Conservation (phyloP, 2,888 invertebrate species). For the Acronicta aceris region DNA sequence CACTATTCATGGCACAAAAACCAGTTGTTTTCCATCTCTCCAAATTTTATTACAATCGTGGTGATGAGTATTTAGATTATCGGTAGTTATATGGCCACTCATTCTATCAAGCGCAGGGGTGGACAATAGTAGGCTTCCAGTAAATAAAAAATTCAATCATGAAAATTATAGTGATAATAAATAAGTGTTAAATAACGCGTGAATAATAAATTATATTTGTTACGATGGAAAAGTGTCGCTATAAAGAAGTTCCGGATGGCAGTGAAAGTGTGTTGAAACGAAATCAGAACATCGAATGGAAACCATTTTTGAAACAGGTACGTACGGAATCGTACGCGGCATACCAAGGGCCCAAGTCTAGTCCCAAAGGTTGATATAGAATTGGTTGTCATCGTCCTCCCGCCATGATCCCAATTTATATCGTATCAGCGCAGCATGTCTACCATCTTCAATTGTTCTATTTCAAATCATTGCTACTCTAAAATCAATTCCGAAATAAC, state of each 20-base stretch:
- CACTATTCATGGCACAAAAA: background rate
- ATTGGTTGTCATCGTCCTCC: too few relatives aligned
- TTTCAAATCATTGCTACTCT: too few relatives aligned
- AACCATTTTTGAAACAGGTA: slow-evolving; percentile 39
- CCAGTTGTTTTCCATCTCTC: background rate
- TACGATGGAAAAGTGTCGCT: slow-evolving; percentile 24
- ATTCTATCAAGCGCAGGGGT: background rate
- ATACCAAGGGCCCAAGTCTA: too few relatives aligned
- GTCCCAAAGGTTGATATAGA: too few relatives aligned
- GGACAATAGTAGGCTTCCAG: background rate
- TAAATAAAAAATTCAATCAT: background rate
- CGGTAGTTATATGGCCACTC: background rate
- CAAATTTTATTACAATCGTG: background rate
- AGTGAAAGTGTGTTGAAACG: slow-evolving; percentile 10
- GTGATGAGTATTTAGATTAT: too few relatives aligned
- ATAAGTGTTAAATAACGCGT: background rate
- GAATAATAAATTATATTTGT: background rate
- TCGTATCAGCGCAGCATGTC: too few relatives aligned
- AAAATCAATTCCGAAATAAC: too few relatives aligned
- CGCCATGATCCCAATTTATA: too few relatives aligned
- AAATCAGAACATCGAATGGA: slow-evolving; percentile 18
- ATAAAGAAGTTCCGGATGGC: slow-evolving; percentile 5
- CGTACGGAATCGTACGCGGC: too few relatives aligned
- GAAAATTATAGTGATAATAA: background rate
- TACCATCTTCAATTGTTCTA: too few relatives aligned